These are phyloP conservation scores for Mesaphorura yosii DNA, from an alignment of 1,140 invertebrate species.

Conservation along the genomic window DNA sequence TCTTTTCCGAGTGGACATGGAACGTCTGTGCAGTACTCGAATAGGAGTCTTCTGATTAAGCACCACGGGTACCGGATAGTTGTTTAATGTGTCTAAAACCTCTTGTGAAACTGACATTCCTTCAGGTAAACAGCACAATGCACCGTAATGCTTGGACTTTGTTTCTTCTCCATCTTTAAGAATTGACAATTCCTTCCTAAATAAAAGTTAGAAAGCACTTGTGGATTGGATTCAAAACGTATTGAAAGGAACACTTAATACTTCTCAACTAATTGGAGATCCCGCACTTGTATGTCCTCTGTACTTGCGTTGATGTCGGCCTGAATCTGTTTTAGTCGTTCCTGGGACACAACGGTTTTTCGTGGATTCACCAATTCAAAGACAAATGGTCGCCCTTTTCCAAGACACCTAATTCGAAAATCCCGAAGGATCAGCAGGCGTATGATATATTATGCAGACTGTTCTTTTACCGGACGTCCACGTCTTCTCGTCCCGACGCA, in stretches of 20 bases:
- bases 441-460: neutral
- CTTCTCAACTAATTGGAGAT: slow-evolving; percentile 52
- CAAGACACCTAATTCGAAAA: slow-evolving; percentile 51
- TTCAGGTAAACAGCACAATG: slow-evolving; percentile 52
- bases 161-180: slow-evolving; percentile 76
- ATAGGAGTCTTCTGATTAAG: slow-evolving; percentile 63
- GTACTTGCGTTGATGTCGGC: slow-evolving; percentile 48
- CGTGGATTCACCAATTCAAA: slow-evolving; percentile 64
- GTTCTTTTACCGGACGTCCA: slow-evolving; percentile 53
- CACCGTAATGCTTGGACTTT: slow-evolving; percentile 72
- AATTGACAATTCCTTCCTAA: slow-evolving; percentile 51
- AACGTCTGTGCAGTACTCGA: slow-evolving; percentile 61
- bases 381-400: slow-evolving; percentile 74
- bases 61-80: slow-evolving; percentile 31
- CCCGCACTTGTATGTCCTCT: slow-evolving; percentile 43
- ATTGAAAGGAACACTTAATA: slow-evolving; percentile 31
- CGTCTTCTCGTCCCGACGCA: slow-evolving; percentile 87
- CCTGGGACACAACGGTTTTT: slow-evolving; percentile 41
- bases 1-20: slow-evolving; percentile 51
- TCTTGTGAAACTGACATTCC: slow-evolving; percentile 34
- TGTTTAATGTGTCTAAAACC: slow-evolving; percentile 44
- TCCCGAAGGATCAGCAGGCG: neutral
- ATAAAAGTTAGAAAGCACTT: slow-evolving; percentile 31
- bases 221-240: neutral
- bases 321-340: slow-evolving; percentile 45